These are phyloP conservation scores for Pinna nobilis DNA, from an alignment of 1,140 invertebrate species.

Conservation along the genomic window DNA sequence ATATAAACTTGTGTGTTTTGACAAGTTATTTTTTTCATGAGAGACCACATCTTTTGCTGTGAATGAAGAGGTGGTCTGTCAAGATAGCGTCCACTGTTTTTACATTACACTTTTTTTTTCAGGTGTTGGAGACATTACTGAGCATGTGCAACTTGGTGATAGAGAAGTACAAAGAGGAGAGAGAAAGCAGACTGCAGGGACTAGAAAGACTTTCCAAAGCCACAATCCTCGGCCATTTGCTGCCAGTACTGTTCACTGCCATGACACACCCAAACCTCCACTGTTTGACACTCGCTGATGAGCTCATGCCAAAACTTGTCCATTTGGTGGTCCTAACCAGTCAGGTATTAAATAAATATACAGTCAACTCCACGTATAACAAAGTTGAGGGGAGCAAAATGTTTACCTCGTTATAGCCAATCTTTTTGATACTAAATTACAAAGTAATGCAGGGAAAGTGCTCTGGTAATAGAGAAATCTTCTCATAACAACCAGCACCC, in stretches of 20 bases:
- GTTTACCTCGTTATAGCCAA: no score
- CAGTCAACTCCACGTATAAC: no score
- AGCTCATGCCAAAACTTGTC: slow-evolving; percentile 70
- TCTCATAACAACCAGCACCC: no score
- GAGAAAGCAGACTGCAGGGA: slow-evolving; percentile 65
- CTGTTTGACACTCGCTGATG: slow-evolving; percentile 63
- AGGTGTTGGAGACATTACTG: slow-evolving; percentile 70
- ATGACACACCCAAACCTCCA: slow-evolving; percentile 68
- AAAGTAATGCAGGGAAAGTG: no score
- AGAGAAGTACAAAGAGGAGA: slow-evolving; percentile 51
- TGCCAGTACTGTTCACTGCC: slow-evolving; percentile 69
- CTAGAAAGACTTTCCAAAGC: slow-evolving; percentile 70
- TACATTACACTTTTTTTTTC: slow-evolving; percentile 11
- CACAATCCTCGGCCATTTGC: slow-evolving; percentile 71
- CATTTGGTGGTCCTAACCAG: slow-evolving; percentile 69
- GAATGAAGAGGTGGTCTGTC: no score
- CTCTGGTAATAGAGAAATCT: not conserved
- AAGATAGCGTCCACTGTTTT: no score
- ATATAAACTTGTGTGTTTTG: no score
- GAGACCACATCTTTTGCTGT: no score
- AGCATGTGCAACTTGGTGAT: slow-evolving; percentile 65
- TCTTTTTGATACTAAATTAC: no score
- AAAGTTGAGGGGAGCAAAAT: no score
- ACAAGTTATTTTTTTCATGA: no score
- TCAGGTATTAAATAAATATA: slow-evolving; percentile 60